Evolutionary conservation across 2,113 vertebrate species (phyloP), one percentile per base, ranked within the genome.

Genomic region (Paramisgurnus dabryanus): DNA sequence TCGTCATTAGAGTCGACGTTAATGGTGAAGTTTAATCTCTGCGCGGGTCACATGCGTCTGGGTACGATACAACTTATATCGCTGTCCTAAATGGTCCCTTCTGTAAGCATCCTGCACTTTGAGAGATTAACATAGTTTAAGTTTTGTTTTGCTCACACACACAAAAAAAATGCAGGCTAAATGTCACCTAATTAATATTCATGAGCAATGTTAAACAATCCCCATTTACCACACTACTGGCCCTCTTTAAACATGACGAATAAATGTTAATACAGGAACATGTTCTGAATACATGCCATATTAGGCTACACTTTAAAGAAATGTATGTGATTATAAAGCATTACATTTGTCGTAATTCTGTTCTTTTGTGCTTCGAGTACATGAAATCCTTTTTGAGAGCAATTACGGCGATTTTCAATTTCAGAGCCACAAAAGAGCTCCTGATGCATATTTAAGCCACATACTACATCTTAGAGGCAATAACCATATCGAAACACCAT

Each of bases 361-460:
- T 41, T 63, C 43, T 71, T 65, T 64, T 70, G 60, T 71, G 49
- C 41, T 12, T 49, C 40, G 13, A 78, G 40, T 60, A 39, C 47
- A 39, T 11, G 6, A 34, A 74, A 47, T 67, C 40, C 70, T 80
- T 74, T 74, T 49, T 65, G 9, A 57, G 22, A 58, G 63, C 47
- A 72, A 65, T 80, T 64, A 66, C 45, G 9, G 69, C 1, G 40
- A 74, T 67, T 80, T 81, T 53, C 45, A 57, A 27, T 57, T 71
- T 39, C 61, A 7, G 47, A 76, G 74, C 61, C 61, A 66, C 61
- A 76, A 76, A 76, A 18, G 45, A 53, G 53, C 10, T 9, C 11
- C 43, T 27, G 67, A 45, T 45, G 13, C 22, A 40, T 18, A 57
- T 65, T 57, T 76, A 45, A 82, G 58, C 53, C 49, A 60, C 27